Evolutionary conservation across 2,888 invertebrate genomes (phyloP), one percentile per base, ranked within the genome.

Genomic region (Lissonota sp.): DNA sequence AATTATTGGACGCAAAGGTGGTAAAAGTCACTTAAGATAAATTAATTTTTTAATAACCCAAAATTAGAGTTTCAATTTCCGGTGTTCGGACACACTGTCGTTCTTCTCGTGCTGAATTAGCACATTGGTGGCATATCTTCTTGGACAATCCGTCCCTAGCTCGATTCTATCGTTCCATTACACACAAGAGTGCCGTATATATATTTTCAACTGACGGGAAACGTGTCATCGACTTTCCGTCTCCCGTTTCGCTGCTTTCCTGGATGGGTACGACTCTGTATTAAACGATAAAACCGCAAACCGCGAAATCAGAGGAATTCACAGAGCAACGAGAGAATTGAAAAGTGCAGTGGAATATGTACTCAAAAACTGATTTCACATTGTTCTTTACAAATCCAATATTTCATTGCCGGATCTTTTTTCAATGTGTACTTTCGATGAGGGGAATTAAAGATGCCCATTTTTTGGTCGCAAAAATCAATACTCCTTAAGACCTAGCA

Each of bases 161-260:
- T 63, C 55, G 26, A 57, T n/a, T n/a, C 5, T 7, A 67, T 73
- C 62, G 12, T n/a, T 42, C 46, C 16, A 67, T 67, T 79, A 58
- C n/a, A n/a, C 70, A 74, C 51, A 64, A 6, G 63, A 37, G 63
- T 10, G 16, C 12, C 26, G 5, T 6, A 64, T 64, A n/a, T n/a
- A n/a, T n/a, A n/a, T n/a, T n/a, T n/a, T n/a, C n/a, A n/a, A 39
- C 44, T 55, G 53, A 40, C 67, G 12, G 60, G 67, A 67, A 14
- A 51, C 49, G 57, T 57, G 55, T 58, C 44, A 74, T 74, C 49
- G 64, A 74, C 58, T 64, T 79, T 55, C 64, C 51, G 74, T 79
- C 74, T 79, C 44, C 14, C 40, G n/a, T n/a, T 44, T 37, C 42
- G 69, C 16, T 64, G 69, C 37, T 44, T 55, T 10, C n/a, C 16